Conservation (phyloP, 1,140 invertebrate species). For the Papilio helenus region DNA sequence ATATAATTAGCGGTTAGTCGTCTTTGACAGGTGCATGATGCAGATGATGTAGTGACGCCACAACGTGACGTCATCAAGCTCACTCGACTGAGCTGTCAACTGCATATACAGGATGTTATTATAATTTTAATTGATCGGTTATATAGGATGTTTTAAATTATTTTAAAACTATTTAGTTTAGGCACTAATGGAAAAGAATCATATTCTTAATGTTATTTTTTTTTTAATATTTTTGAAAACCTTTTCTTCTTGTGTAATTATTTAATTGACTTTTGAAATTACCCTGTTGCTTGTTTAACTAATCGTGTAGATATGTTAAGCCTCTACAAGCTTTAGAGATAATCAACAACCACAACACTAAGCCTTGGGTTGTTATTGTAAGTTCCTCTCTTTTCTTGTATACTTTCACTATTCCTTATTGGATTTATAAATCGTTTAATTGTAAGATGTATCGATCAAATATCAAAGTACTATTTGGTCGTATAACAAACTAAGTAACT, state of each 20-base stretch:
- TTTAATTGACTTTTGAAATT: neutral
- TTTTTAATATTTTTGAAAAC: too few species aligned
- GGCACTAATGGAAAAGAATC: too few species aligned
- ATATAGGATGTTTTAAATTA: neutral
- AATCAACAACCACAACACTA: neutral
- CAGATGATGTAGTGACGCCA: slow-evolving; percentile 4
- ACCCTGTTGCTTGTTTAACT: neutral
- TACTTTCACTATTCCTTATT: neutral
- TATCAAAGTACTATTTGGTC: too few species aligned
- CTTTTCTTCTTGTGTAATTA: too few species aligned
- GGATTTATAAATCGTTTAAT: neutral
- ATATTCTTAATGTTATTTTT: too few species aligned
- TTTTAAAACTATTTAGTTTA: too few species aligned
- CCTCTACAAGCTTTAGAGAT: slow-evolving; percentile 4
- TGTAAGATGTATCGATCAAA: too few species aligned
- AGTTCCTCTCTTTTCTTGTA: neutral
- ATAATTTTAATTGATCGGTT: neutral
- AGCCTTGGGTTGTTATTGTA: neutral
- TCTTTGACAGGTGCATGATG: slow-evolving; percentile 29
- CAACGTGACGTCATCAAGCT: slow-evolving; percentile 9
- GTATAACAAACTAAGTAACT: too few species aligned
- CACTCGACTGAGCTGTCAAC: slow-evolving; percentile 1
- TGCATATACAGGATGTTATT: neutral
- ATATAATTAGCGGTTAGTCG: slow-evolving; percentile 32
- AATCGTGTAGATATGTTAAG: neutral